Conservation (phyloP, 2,113 vertebrate genomes). For the Xiphophorus couchianus region DNA sequence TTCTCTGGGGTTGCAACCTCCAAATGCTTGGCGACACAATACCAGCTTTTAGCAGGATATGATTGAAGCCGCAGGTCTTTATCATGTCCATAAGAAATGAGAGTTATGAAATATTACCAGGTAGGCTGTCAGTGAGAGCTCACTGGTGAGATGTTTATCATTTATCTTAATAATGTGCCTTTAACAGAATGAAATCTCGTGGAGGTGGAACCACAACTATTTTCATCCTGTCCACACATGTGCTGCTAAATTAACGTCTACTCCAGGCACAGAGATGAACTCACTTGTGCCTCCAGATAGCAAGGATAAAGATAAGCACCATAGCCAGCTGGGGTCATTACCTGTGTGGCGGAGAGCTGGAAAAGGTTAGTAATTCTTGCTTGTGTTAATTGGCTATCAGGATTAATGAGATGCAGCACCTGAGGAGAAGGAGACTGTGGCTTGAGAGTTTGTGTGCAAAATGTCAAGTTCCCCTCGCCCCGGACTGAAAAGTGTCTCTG, state of each 20-base stretch:
- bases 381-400: constrained; percentile 71
- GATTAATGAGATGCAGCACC: constrained; percentile 71
- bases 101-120: constrained; percentile 13
- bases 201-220: constrained; percentile 27
- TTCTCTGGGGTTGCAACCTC: neutral
- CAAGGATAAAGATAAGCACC: constrained; percentile 62
- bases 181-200: constrained; percentile 34
- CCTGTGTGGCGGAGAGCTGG: constrained; percentile 46
- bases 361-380: constrained; percentile 69
- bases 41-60: neutral
- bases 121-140: constrained; percentile 14
- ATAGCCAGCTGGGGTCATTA: constrained; percentile 57
- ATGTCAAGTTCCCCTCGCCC: constrained; percentile 63
- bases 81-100: constrained; percentile 27
- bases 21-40: neutral
- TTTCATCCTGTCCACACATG: constrained; percentile 49
- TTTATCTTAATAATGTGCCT: neutral
- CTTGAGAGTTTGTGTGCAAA: constrained; percentile 54
- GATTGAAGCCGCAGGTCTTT: too few relatives aligned
- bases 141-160: constrained; percentile 40
- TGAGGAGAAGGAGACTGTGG: constrained; percentile 29
- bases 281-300: constrained; percentile 41
- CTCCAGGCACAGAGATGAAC: constrained; percentile 52
- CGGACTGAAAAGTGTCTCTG: constrained; percentile 50
- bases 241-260: constrained; percentile 48